Evolutionary conservation across 2,113 vertebrate genomes (phyloP).

Genomic region (Zosterops hypoxanthus): DNA sequence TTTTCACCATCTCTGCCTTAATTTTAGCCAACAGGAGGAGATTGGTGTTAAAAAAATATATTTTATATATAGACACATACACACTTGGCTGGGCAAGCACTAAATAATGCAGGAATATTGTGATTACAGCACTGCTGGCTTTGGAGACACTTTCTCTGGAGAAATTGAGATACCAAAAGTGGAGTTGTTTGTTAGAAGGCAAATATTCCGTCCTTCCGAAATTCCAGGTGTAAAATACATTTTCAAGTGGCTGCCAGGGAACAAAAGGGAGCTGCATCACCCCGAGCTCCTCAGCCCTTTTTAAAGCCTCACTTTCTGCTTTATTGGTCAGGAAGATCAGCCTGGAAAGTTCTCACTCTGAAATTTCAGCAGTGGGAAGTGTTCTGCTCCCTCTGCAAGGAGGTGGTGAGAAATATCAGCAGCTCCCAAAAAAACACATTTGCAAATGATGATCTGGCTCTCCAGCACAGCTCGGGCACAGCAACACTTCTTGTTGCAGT

Average conservation of each 20-base stretch:
- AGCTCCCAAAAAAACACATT: conserved; percentile 43
- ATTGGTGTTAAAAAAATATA: not conserved
- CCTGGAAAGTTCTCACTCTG: not conserved
- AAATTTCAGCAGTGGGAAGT: conserved; percentile 49
- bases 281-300: not conserved
- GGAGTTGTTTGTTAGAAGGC: not conserved
- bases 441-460: not conserved
- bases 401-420: conserved; percentile 14
- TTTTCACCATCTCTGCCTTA: not conserved
- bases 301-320: not conserved
- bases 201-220: not conserved
- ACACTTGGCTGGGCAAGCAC: not conserved
- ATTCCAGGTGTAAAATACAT: not conserved
- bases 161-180: not conserved
- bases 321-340: not conserved
- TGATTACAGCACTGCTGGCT: not conserved
- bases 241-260: not conserved
- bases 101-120: not conserved
- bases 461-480: not conserved
- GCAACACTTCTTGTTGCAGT: conserved; percentile 3
- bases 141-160: not conserved
- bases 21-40: not conserved
- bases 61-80: accelerated
- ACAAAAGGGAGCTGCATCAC: not conserved
- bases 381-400: conserved; percentile 38